Evolutionary conservation across 2,113 vertebrate genomes (phyloP).

Genomic region (Oxyruncus cristatus): DNA sequence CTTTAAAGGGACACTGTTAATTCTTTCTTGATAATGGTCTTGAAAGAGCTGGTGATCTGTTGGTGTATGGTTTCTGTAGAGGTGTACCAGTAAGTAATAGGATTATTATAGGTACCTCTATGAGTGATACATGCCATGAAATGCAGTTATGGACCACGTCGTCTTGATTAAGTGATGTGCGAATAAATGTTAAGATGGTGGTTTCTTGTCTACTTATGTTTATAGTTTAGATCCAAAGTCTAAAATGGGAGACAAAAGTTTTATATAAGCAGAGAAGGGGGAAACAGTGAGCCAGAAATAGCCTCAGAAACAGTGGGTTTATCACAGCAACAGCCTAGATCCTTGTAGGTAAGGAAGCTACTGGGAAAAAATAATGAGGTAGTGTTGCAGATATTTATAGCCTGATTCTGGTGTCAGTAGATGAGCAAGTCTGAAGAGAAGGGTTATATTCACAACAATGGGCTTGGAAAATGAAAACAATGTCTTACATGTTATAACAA

Average conservation of each 20-base stretch:
- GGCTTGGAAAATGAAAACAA: background rate
- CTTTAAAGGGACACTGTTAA: background rate
- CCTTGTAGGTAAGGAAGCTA: background rate
- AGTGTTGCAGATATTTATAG: background rate
- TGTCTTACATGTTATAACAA: background rate
- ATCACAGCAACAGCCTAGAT: background rate
- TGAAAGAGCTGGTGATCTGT: background rate
- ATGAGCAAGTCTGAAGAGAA: background rate
- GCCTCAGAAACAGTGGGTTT: background rate
- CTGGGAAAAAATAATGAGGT: background rate
- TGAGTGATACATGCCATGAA: background rate
- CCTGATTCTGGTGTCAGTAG: background rate
- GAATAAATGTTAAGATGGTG: background rate
- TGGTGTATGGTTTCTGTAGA: background rate
- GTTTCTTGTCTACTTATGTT: background rate
- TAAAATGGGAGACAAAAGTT: background rate
- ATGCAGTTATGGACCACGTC: background rate
- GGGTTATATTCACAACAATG: background rate
- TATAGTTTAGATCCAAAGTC: background rate
- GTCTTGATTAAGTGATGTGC: background rate
- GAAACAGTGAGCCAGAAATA: background rate
- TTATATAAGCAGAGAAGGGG: background rate
- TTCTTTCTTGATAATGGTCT: background rate
- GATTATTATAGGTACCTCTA: background rate
- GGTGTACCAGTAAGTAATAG: background rate